Evolutionary conservation across 2,888 invertebrate genomes (phyloP), one percentile per base, ranked within the genome.

Genomic region (Eumerus sabulonum): DNA sequence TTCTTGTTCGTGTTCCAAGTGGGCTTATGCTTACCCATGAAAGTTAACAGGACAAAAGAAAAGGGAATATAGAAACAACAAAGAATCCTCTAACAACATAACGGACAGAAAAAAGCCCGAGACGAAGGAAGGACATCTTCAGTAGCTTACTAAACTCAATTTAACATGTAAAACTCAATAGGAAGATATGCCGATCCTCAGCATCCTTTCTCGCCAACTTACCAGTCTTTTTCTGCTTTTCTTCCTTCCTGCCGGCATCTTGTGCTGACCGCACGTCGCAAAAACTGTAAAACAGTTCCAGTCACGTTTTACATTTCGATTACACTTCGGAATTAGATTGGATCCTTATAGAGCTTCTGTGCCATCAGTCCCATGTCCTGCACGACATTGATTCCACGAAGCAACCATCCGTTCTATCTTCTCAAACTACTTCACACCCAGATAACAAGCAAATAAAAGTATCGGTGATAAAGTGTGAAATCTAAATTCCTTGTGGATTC

Each of bases 281-380:
- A 27, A 27, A 27, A 27, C 27, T 7, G 27, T 27, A 51, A 42
- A 51, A 62, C 51, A 35, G 27, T 62, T 50, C 50, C 62, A 62
- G 62, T 62, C 62, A 62, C 62, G 62, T 62, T 62, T 62, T 62
- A 51, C 50, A 62, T 62, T 62, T 62, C 62, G 62, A 62, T 62
- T 62, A 62, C 51, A 62, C 42, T 51, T 62, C 27, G 27, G 42
- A 62, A 62, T 51, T 62, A 62, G 62, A 62, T 62, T 62, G 50
- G 40, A 14, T 62, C 16, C 50, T 44, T 62, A 51, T 50, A 48
- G 47, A 40, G 16, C 16, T 27, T 27, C 19, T 40, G 16, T 27
- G 12, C 35, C 42, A 50, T 51, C 27, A 27, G 2, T 2, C 27
- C 7, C 27, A 27, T 27, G 7, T 27, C 27, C 27, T 7, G 27